Evolutionary conservation across 2,113 vertebrate genomes (phyloP).

Genomic region (Phyllostomus discolor): DNA sequence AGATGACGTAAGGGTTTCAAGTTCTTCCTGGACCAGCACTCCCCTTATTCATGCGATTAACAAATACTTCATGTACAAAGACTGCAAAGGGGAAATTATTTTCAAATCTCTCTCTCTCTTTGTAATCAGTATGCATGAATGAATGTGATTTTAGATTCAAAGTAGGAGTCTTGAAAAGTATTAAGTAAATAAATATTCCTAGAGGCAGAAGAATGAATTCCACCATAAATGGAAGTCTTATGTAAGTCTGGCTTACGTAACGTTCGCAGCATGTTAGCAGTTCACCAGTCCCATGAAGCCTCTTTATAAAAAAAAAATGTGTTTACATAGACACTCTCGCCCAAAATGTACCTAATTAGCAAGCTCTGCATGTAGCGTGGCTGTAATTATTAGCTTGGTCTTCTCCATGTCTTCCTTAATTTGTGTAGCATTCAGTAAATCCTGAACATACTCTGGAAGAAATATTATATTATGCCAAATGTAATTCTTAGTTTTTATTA

Average conservation of each 20-base stretch:
- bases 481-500: background rate
- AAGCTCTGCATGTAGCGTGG: background rate
- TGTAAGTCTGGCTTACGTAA: background rate
- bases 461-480: background rate
- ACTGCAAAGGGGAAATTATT: background rate
- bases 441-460: background rate
- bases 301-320: background rate
- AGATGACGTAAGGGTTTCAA: background rate
- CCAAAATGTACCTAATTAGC: background rate
- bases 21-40: background rate
- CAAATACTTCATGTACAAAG: background rate
- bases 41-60: background rate
- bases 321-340: background rate
- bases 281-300: background rate
- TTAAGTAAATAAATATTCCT: background rate
- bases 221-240: background rate
- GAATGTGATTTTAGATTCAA: constrained; percentile 14
- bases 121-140: background rate
- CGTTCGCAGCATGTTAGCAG: background rate
- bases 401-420: background rate
- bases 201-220: background rate
- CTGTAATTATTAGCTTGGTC: background rate
- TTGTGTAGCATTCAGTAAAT: background rate
- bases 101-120: background rate
- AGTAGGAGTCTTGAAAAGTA: background rate